Evolutionary conservation across 2,113 vertebrate genomes (phyloP).

Genomic region (Fregetta grallaria): DNA sequence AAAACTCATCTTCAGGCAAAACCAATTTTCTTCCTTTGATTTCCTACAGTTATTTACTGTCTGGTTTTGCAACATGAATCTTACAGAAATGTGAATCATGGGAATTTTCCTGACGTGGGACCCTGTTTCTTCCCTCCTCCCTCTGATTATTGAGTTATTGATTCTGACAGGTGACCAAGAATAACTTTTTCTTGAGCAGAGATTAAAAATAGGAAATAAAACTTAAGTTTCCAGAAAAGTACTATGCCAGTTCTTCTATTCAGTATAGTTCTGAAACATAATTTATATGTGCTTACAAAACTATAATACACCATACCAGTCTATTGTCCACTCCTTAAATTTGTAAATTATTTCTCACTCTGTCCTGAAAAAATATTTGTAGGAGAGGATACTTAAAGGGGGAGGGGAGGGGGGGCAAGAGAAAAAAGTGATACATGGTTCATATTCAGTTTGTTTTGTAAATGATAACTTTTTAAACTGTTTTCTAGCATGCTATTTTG

Average conservation of each 20-base stretch:
- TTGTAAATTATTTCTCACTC: background rate
- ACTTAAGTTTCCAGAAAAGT: background rate
- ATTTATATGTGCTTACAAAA: background rate
- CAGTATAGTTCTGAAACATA: background rate
- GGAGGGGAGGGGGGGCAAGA: no score
- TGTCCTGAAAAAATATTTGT: background rate
- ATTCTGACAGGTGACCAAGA: background rate
- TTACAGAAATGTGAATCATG: background rate
- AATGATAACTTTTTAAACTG: background rate
- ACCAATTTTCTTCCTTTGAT: background rate
- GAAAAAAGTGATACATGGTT: background rate
- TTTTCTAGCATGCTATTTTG: background rate
- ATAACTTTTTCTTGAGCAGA: background rate
- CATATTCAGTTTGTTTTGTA: accelerated
- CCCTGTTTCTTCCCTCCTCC: background rate
- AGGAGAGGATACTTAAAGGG: background rate
- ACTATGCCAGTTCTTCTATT: background rate
- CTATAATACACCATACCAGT: accelerated
- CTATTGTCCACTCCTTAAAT: background rate
- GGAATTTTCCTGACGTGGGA: background rate
- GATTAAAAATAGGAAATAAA: background rate
- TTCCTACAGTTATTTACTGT: background rate
- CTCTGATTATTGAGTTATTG: background rate
- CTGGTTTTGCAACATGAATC: background rate
- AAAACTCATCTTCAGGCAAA: background rate